Base-by-base conservation (phyloP, 2,113 vertebrate species). In the Tapirus terrestris region DNA sequence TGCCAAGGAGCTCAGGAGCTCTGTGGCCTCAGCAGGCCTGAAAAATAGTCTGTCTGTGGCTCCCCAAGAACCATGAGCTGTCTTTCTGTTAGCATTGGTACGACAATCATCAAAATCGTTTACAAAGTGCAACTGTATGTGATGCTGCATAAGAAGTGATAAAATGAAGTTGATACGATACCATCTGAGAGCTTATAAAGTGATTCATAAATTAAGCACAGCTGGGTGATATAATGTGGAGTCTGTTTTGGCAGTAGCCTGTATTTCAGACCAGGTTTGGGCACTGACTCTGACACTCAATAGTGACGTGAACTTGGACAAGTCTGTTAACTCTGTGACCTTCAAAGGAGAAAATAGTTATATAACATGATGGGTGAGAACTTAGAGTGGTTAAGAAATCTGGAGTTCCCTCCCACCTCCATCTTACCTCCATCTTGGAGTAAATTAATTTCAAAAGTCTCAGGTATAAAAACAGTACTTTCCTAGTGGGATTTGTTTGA, bases 41-140 rank as follows among this genome's bases (percentile, higher is more conserved):
- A 92, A 93, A 63, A 93, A 93, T 33, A 61, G 58, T 90, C 82
- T 83, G 36, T 92, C 25, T 63, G 68, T 87, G 53, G 39, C 63
- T 95, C 23, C 68, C 68, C 76, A 86, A 83, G 67, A 94, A 21
- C 21, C 4, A 21, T 9, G 70, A 80, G 20, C 53, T 79, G n/a
- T 45, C 48, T 89, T 90, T 90, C 88, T 60, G 43, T 27, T 68
- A 75, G 81, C 33, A 63, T 61, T n/a, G 21, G 65, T 18, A 75
- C 93, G 68, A 80, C 68, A 70, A 25, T 67, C 18, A 43, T 56
- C 65, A 84, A 70, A 82, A 89, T 68, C 33, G 72, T 93, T 93
- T 89, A 27, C 5, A 1, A 70, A 89, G 79, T 51, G 2, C 45
- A 70, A 79, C 60, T 39, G 6, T 58, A 51, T 73, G 53, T 70